A percentile compares a stretch with the other conserved stretches of the same genome.
Conservation (phyloP, 2,113 vertebrate genomes). For the Micronycteris hirsuta region DNA sequence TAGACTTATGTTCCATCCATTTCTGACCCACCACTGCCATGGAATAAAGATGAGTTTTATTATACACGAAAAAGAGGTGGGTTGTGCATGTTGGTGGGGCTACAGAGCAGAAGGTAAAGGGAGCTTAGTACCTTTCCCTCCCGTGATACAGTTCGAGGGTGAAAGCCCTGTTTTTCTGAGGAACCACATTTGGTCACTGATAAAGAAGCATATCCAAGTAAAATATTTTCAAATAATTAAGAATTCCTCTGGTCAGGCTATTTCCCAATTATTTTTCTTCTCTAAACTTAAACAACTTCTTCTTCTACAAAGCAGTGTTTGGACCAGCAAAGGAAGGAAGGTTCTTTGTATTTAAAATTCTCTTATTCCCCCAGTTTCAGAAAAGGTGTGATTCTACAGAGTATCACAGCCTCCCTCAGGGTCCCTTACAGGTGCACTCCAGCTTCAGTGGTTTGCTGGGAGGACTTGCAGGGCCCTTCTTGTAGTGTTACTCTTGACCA, state of each 20-base stretch:
- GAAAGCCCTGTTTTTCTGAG: not conserved
- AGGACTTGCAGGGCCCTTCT: not conserved
- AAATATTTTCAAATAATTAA: not conserved
- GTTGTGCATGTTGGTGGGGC: not conserved
- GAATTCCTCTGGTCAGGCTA: not conserved
- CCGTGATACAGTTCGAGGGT: not conserved
- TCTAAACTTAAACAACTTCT: not conserved
- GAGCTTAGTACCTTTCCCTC: not conserved
- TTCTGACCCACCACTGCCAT: not conserved
- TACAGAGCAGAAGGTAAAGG: not conserved
- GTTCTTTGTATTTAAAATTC: not conserved
- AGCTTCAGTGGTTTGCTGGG: not conserved
- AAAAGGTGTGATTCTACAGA: not conserved
- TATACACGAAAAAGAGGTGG: not conserved
- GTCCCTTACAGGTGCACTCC: not conserved
- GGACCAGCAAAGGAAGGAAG: not conserved
- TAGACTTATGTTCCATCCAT: not conserved
- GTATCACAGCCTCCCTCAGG: not conserved
- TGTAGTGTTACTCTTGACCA: not conserved
- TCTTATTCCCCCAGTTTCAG: not conserved
- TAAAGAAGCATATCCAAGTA: not conserved
- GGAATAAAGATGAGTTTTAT: not conserved
- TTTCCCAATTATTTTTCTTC: not conserved
- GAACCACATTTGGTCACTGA: not conserved
- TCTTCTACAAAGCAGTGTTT: not conserved